Evolutionary conservation across 1,140 invertebrate genomes (phyloP), one percentile per base, ranked within the genome.

Genomic region (Schmidtea mediterranea): DNA sequence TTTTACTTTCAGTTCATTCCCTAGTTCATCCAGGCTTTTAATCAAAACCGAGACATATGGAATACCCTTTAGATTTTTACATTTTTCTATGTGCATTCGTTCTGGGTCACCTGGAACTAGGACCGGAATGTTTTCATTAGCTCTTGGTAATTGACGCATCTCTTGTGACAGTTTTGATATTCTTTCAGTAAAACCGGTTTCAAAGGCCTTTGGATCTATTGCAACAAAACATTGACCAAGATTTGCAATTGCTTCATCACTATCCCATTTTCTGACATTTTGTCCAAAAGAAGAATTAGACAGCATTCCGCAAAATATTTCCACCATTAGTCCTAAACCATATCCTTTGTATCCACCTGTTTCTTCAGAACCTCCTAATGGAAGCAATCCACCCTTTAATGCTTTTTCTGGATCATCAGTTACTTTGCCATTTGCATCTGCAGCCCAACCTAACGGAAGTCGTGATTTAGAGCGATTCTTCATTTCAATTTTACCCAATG

Each of bases 191-290:
- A 89, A 86, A 1, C 76, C 78, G 1, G 76, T 72, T 1, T 74
- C 78, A 68, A 92, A 90, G 54, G 69, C 74, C 2, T 74, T 68
- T 0, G 82, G 81, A 70, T 90, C 73, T 6, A 92, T 71, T 0
- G 80, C 83, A 26, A 89, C 73, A 62, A 87, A 92, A 58, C 80
- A 81, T 49, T 90, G 84, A 0, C 82, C 82, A 54, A 90, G 63
- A 67, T 90, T 72, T 1, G 82, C 81, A 2, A 67, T 58, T 1
- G 59, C 63, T 1, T 72, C 60, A 6, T 69, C 65, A 19, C 70
- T 69, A 32, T 75, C 75, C 82, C 82, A 87, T 22, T 69, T 71
- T 3, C 81, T 69, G 79, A 76, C 19, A 78, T 65, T 61, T 21
- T 65, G 66, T 9, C 69, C 69, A 54, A 60, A 71, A 16, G 55